Evolutionary conservation across 2,797 vertebrate species (phyloP).

Genomic region (Mustela erminea): DNA sequence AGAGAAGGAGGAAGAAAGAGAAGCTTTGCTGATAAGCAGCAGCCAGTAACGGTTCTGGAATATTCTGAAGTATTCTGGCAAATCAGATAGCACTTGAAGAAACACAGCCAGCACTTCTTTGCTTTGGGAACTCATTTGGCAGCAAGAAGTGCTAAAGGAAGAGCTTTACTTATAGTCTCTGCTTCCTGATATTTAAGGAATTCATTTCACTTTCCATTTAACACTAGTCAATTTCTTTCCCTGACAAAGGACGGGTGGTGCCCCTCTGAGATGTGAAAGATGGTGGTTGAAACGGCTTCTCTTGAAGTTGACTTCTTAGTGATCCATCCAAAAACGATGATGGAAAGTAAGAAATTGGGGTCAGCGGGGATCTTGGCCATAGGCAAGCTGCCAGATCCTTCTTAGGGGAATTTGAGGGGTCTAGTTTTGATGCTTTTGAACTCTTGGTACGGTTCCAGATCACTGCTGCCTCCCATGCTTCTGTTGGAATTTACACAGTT

Average conservation of each 20-base stretch:
- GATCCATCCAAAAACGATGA: background rate
- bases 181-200: conserved; percentile 66
- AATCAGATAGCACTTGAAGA: background rate
- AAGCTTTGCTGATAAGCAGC: background rate
- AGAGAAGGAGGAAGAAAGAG: conserved; percentile 11
- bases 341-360: background rate
- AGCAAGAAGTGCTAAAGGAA: conserved; percentile 36
- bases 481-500: conserved; percentile 72
- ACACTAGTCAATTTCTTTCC: background rate
- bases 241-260: background rate
- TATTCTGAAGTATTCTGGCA: conserved; percentile 30
- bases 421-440: conserved; percentile 51
- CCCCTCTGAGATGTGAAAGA: background rate
- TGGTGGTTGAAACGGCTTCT: background rate
- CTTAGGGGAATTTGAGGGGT: background rate
- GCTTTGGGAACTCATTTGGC: conserved; percentile 61
- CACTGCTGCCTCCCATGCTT: background rate
- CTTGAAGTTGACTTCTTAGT: conserved; percentile 29
- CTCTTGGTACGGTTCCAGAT: background rate
- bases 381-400: background rate
- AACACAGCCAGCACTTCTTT: conserved; percentile 34
- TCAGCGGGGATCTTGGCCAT: background rate
- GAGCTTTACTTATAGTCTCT: conserved; percentile 34
- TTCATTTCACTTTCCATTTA: conserved; percentile 40
- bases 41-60: background rate